A percentile compares a stretch with the other conserved stretches of the same genome.
These are phyloP conservation scores for Hormaphis cornu DNA, from an alignment of 1,140 invertebrate species.

Conservation along the genomic window DNA sequence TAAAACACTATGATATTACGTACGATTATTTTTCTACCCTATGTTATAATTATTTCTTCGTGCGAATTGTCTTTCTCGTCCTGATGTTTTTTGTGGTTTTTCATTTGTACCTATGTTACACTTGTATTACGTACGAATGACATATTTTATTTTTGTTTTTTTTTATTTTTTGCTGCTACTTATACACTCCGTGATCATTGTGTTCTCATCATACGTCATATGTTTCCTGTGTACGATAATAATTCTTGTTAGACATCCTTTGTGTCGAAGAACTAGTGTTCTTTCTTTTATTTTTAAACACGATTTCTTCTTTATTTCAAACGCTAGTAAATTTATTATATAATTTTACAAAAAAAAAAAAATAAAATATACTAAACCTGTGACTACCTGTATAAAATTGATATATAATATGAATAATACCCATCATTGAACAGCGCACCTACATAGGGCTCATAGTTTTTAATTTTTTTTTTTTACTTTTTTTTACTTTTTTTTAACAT, in stretches of 20 bases:
- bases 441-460: not conserved
- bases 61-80: slow-evolving; percentile 2
- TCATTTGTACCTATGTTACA: slow-evolving; percentile 16
- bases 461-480: not conserved
- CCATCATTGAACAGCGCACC: not conserved
- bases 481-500: not conserved
- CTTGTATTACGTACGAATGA: no score
- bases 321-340: not conserved
- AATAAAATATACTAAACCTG: not conserved
- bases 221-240: slow-evolving; percentile 3
- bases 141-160: no score
- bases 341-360: not conserved
- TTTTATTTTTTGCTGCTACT: slow-evolving; percentile 21
- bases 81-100: slow-evolving; percentile 13
- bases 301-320: slow-evolving; percentile 11
- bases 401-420: not conserved
- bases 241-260: not conserved
- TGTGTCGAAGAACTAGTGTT: no score
- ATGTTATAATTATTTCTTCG: slow-evolving; percentile 18
- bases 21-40: no score
- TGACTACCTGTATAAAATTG: not conserved
- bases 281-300: not conserved
- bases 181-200: no score
- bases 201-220: slow-evolving; percentile 6
- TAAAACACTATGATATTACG: no score